Conservation (phyloP, 1,140 invertebrate genomes). For the Piezodorus guildinii region DNA sequence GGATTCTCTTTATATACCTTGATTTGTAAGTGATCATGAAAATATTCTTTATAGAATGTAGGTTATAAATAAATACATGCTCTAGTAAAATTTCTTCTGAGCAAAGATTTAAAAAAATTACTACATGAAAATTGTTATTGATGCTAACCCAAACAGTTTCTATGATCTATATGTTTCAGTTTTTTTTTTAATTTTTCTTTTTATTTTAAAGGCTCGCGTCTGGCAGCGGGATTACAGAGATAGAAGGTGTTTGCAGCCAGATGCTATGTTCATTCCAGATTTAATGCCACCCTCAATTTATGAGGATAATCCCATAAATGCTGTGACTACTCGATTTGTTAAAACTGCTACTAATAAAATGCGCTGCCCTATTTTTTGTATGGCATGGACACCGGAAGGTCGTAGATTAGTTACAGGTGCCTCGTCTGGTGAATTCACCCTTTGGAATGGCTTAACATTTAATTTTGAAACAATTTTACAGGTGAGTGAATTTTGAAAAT, state of each 20-base stretch:
- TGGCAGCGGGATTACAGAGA: slow-evolving; percentile 90
- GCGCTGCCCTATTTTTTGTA: slow-evolving; percentile 96
- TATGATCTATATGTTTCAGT: too few relatives aligned
- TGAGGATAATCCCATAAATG: slow-evolving; percentile 90
- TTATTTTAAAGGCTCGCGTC: slow-evolving; percentile 55
- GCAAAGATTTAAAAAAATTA: too few relatives aligned
- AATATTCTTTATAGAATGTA: too few relatives aligned
- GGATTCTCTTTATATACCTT: too few relatives aligned
- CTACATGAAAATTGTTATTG: too few relatives aligned
- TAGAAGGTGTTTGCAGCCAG: slow-evolving; percentile 74
- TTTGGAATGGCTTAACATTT: slow-evolving; percentile 99
- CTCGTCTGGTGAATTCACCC: slow-evolving; percentile 96
- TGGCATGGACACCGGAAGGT: slow-evolving; percentile 98
- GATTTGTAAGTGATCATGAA: too few relatives aligned
- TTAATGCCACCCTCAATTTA: slow-evolving; percentile 79
- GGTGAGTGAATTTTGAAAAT: slow-evolving; percentile 40
- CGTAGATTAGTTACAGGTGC: slow-evolving; percentile 94
- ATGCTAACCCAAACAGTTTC: too few relatives aligned
- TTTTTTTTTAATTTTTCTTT: neutral
- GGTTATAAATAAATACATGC: too few relatives aligned
- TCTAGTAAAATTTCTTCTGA: too few relatives aligned
- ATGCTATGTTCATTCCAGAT: slow-evolving; percentile 79
- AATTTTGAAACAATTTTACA: slow-evolving; percentile 99
- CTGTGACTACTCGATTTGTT: slow-evolving; percentile 91
- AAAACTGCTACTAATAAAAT: slow-evolving; percentile 99